These are phyloP conservation scores for Apostichopus japonicus DNA, from an alignment of 35 echinoderm and acorn worm species.

Conservation along the genomic window DNA sequence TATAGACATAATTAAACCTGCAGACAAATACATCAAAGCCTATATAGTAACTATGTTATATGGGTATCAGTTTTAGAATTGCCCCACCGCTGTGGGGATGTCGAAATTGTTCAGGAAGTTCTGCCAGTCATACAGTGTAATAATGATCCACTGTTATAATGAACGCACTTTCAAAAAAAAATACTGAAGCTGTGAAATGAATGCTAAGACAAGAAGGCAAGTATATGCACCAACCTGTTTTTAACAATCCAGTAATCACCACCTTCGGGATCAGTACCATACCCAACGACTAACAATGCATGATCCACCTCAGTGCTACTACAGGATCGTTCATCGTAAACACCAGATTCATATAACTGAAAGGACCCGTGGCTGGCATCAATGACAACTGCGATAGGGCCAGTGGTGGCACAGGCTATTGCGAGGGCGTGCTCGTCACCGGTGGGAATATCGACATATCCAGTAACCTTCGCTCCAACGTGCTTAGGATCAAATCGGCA, in stretches of 20 bases:
- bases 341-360: constrained; percentile 80
- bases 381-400: constrained; percentile 94
- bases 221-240: constrained; percentile 72
- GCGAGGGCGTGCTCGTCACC: constrained; percentile 75
- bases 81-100: too few species aligned
- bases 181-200: too few species aligned
- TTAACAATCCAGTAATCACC: constrained; percentile 83
- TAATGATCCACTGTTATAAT: too few species aligned
- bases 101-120: too few species aligned
- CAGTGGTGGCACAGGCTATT: constrained; percentile 76
- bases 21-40: too few species aligned
- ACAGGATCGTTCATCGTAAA: constrained; percentile 71
- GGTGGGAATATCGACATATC: constrained; percentile 66
- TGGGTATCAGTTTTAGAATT: too few species aligned
- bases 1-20: too few species aligned
- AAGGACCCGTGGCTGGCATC: constrained; percentile 92
- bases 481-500: constrained; percentile 49
- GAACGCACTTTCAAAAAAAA: too few species aligned
- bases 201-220: too few species aligned
- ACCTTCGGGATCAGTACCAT: constrained; percentile 33
- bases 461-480: constrained; percentile 57
- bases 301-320: constrained; percentile 70
- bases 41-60: too few species aligned
- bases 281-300: constrained; percentile 82
- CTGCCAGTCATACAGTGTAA: too few species aligned